Conservation (phyloP, 2,888 invertebrate species). For the Tachina lurida region DNA sequence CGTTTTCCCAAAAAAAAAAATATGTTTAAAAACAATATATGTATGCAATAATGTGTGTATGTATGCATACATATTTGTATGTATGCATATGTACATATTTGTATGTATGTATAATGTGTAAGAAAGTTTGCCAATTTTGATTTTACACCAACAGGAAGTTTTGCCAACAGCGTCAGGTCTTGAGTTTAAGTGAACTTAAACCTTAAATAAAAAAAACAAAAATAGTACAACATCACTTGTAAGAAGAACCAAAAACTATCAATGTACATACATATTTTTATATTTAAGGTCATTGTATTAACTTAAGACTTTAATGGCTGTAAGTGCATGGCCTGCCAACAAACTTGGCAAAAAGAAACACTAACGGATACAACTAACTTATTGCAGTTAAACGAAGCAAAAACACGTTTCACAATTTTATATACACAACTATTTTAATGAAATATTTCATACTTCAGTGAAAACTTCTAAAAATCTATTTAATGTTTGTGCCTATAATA, state of each 20-base stretch:
- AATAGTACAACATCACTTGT: not conserved
- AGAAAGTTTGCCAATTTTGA: not conserved
- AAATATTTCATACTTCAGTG: too few species aligned
- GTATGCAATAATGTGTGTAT: too few species aligned
- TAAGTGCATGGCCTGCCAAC: not conserved
- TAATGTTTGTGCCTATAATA: too few species aligned
- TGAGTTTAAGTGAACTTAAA: constrained; percentile 44
- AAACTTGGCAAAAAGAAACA: constrained; percentile 3
- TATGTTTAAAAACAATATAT: not conserved
- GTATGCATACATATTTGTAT: too few species aligned
- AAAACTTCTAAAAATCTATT: too few species aligned
- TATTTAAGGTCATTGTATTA: constrained; percentile 56
- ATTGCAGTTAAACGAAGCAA: not conserved
- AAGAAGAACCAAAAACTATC: not conserved
- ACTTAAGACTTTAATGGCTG: constrained; percentile 38
- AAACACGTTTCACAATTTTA: not conserved
- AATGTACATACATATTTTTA: not conserved
- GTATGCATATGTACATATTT: too few species aligned
- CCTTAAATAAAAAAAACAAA: not conserved
- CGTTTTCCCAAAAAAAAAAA: not conserved
- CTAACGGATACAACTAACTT: not conserved
- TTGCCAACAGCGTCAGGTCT: constrained; percentile 16
- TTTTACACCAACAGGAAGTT: not conserved
- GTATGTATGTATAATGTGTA: too few species aligned
- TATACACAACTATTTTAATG: too few species aligned